A percentile compares a stretch with the other conserved stretches of the same genome.
These are phyloP conservation scores for Pristionchus fissidentatus DNA, from an alignment of 2,888 invertebrate genomes.

Conservation along the genomic window DNA sequence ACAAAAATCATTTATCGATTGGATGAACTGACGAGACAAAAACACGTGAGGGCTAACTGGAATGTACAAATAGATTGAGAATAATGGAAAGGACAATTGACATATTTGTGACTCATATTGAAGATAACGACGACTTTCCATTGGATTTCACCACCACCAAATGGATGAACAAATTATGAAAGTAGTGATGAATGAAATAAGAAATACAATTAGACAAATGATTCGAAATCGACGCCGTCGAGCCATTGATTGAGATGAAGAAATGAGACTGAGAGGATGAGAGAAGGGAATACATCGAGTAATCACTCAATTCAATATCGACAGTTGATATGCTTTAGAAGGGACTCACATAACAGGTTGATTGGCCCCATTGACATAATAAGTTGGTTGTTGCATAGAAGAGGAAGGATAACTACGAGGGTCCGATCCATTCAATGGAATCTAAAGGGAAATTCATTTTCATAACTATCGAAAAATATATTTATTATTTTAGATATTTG, in stretches of 20 bases:
- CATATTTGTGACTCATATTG: too few relatives aligned
- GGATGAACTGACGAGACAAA: too few relatives aligned
- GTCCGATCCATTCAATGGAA: not conserved
- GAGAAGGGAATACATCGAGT: not conserved
- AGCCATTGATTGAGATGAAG: not conserved
- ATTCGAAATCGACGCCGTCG: not conserved
- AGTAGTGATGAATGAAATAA: not conserved
- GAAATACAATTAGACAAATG: not conserved
- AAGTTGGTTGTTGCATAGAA: not conserved
- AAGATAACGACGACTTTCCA: too few relatives aligned
- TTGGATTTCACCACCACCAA: conserved; percentile 11
- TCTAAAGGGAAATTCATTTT: not conserved
- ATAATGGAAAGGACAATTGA: too few relatives aligned
- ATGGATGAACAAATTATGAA: conserved; percentile 1
- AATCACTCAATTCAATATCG: not conserved
- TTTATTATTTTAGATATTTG: not conserved
- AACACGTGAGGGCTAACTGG: not conserved
- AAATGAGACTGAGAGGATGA: not conserved
- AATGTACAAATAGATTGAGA: conserved; percentile 8
- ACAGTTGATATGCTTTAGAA: too few relatives aligned
- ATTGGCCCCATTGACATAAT: conserved; percentile 11
- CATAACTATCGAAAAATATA: not conserved
- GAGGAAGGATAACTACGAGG: not conserved
- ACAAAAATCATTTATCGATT: not conserved
- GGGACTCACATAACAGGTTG: conserved; percentile 4